Evolutionary conservation across 2,113 vertebrate species (phyloP).

Genomic region (Shinisaurus crocodilurus): DNA sequence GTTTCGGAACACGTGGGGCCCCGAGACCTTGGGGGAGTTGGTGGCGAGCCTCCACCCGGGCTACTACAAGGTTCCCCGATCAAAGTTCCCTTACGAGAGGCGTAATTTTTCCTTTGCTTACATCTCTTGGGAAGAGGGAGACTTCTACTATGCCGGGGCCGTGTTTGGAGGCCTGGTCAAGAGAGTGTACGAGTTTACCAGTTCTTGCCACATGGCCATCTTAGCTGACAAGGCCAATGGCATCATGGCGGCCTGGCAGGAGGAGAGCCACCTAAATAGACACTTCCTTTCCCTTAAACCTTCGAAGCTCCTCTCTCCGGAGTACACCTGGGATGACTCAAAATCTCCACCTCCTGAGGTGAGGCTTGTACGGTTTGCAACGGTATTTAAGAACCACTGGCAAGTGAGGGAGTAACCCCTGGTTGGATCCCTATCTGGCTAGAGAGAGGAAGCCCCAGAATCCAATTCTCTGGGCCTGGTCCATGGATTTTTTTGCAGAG

Average conservation of each 20-base stretch:
- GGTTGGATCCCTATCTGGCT: not conserved
- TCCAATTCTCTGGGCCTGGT: too few species aligned
- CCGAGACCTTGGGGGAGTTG: conserved; percentile 73
- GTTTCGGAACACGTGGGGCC: conserved; percentile 75
- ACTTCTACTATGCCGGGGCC: conserved; percentile 80
- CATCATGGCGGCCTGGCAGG: conserved; percentile 80
- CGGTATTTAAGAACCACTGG: conserved; percentile 64
- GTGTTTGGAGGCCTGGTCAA: conserved; percentile 76
- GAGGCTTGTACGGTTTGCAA: conserved; percentile 73
- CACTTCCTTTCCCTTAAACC: conserved; percentile 79
- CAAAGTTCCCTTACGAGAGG: conserved; percentile 77
- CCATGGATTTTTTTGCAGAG: not conserved
- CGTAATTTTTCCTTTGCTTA: conserved; percentile 70
- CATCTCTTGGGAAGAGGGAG: conserved; percentile 70
- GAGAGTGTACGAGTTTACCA: conserved; percentile 69
- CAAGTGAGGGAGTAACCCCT: conserved; percentile 53
- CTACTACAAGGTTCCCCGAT: conserved; percentile 63
- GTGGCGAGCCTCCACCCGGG: conserved; percentile 78
- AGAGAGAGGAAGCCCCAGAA: not conserved
- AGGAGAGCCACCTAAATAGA: conserved; percentile 84
- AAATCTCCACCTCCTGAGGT: conserved; percentile 67
- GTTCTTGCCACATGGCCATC: conserved; percentile 72
- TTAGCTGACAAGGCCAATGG: conserved; percentile 72
- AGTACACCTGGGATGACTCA: conserved; percentile 81
- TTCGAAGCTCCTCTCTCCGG: conserved; percentile 81